phyloP scores from a whole-genome alignment of 1,140 invertebrate species.

The Aphelenchoides avenae region DNA sequence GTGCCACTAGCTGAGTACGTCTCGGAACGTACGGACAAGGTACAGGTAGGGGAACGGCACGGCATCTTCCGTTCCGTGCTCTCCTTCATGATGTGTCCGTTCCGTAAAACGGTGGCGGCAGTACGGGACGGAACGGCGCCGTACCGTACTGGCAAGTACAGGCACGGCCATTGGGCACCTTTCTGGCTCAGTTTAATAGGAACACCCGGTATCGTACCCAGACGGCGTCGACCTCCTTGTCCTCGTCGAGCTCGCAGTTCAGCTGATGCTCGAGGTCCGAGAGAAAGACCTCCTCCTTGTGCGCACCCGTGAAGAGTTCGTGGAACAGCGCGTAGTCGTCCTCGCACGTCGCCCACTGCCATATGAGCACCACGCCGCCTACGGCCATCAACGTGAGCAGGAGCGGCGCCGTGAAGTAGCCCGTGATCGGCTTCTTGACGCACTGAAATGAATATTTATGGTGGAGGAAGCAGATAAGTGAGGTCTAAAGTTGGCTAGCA shows the following conservation, averaged over 20 bases:
- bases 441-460: constrained; percentile 15
- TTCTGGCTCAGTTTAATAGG: no score
- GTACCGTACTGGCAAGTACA: no score
- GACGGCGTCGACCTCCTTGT: constrained; percentile 23
- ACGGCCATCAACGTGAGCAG: constrained; percentile 20
- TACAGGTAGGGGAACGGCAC: no score
- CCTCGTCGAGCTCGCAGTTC: constrained; percentile 22
- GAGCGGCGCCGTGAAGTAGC: constrained; percentile 34
- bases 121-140: no score
- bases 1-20: no score
- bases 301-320: constrained; percentile 11
- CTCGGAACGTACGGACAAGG: no score
- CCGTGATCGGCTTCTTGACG: constrained; percentile 19
- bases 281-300: constrained; percentile 28
- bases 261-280: constrained; percentile 28
- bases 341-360: constrained; percentile 20
- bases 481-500: no score
- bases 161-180: no score
- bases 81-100: no score
- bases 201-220: constrained; percentile 2
- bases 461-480: neutral
- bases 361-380: constrained; percentile 9
- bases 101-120: no score
- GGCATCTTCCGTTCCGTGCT: no score
- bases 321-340: constrained; percentile 26